Conservation (phyloP, 2,113 vertebrate species). For the Verasper variegatus region DNA sequence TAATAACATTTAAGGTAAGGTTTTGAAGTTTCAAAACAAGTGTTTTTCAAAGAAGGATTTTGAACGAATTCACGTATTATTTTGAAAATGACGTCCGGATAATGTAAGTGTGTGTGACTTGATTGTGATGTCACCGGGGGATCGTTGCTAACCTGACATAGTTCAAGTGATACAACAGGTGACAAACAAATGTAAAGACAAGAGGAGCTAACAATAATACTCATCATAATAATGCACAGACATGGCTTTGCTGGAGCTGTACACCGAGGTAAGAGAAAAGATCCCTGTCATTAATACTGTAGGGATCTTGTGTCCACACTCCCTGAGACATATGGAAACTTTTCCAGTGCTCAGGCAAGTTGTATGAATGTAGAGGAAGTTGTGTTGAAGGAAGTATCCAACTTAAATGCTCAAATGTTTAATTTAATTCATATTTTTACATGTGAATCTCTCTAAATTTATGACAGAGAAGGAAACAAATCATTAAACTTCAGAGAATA, state of each 20-base stretch:
- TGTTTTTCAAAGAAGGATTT: not conserved
- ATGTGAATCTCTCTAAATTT: not conserved
- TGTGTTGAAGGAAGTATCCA: not conserved
- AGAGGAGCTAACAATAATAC: not conserved
- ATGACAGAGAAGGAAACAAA: not conserved
- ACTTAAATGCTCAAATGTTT: not conserved
- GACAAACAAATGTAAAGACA: conserved; percentile 9
- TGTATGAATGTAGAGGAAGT: not conserved
- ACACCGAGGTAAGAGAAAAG: conserved; percentile 87
- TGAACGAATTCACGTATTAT: not conserved
- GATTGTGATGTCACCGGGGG: not conserved
- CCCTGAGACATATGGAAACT: conserved; percentile 70
- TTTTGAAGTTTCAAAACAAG: too few relatives aligned
- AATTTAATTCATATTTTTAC: not conserved
- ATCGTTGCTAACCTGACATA: conserved; percentile 37
- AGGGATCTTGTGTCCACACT: not conserved
- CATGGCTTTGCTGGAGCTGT: conserved; percentile 91
- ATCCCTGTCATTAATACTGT: not conserved
- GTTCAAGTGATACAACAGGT: conserved; percentile 21
- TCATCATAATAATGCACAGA: conserved; percentile 39
- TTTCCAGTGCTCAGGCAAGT: conserved; percentile 1
- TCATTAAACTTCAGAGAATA: not conserved
- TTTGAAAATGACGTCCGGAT: conserved; percentile 21
- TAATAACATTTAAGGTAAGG: too few relatives aligned
- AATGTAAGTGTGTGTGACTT: not conserved